Percentiles rank a stretch among this genome's conserved stretches.
Conservation (phyloP, 2,888 invertebrate genomes). For the Lampropteryx suffumata region DNA sequence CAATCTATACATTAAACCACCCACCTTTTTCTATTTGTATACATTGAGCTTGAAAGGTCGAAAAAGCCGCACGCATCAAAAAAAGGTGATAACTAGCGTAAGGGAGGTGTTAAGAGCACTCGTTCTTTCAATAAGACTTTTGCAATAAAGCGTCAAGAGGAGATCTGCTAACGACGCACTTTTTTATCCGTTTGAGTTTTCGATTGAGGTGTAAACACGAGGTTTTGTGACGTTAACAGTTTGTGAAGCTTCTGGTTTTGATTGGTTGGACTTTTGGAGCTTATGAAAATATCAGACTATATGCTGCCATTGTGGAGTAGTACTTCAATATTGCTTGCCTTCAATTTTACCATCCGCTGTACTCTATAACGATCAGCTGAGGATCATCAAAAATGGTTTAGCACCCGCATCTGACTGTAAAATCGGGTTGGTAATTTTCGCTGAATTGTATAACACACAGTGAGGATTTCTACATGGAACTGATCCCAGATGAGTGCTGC, state of each 20-base stretch:
- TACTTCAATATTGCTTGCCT: too few species aligned
- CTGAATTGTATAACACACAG: too few species aligned
- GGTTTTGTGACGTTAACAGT: constrained; percentile 16
- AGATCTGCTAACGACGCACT: constrained; percentile 76
- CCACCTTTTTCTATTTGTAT: background rate
- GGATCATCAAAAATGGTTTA: too few species aligned
- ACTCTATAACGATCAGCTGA: too few species aligned
- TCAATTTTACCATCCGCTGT: too few species aligned
- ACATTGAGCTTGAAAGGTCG: constrained; percentile 39
- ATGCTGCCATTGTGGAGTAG: too few species aligned
- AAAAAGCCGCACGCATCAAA: constrained; percentile 68
- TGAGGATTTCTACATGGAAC: too few species aligned
- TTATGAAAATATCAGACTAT: too few species aligned
- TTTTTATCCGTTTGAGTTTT: constrained; percentile 43
- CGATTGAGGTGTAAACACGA: constrained; percentile 35
- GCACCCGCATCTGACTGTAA: too few species aligned
- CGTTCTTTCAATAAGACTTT: constrained; percentile 63
- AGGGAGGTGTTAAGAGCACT: constrained; percentile 69
- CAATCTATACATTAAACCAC: background rate
- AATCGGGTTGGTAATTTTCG: too few species aligned
- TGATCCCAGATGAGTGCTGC: too few species aligned
- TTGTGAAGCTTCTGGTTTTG: background rate
- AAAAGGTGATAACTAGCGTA: constrained; percentile 77
- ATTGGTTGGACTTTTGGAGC: too few species aligned
- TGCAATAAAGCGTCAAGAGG: constrained; percentile 72